Conservation (phyloP, 2,113 vertebrate species). For the Rattus rattus region DNA sequence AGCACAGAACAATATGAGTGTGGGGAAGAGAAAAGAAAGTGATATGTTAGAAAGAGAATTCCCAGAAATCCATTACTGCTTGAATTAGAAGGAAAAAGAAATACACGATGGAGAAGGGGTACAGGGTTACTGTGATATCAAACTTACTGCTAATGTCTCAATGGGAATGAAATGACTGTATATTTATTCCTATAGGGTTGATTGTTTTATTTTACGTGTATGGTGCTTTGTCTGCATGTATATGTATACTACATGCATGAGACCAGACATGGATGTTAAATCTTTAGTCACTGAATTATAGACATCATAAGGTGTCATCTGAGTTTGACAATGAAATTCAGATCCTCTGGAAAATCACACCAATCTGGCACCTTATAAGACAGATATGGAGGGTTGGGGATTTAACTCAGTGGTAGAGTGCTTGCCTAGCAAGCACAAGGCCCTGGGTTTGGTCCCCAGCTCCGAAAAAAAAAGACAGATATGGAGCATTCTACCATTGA, state of each 20-base stretch:
- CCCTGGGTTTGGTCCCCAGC: too few relatives aligned
- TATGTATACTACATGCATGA: background rate
- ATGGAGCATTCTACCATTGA: background rate
- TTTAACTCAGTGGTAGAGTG: too few relatives aligned
- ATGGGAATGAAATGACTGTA: rapidly evolving
- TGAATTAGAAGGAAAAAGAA: background rate
- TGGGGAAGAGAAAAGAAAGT: background rate
- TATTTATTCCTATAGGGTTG: background rate
- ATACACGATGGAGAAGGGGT: background rate
- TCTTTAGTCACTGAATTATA: too few relatives aligned
- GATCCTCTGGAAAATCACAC: background rate
- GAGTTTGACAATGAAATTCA: background rate
- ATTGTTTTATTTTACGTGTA: background rate
- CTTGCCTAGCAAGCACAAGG: too few relatives aligned
- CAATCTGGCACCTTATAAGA: background rate
- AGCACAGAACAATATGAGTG: background rate
- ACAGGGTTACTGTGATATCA: background rate
- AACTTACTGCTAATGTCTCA: background rate
- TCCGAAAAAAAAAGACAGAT: background rate
- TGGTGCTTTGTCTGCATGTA: background rate
- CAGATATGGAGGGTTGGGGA: background rate
- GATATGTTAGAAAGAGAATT: background rate
- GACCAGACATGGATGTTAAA: background rate
- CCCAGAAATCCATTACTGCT: background rate
- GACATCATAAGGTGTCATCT: background rate